These are phyloP conservation scores for Pelodiscus sinensis DNA, from an alignment of 2,113 vertebrate species.

Conservation along the genomic window DNA sequence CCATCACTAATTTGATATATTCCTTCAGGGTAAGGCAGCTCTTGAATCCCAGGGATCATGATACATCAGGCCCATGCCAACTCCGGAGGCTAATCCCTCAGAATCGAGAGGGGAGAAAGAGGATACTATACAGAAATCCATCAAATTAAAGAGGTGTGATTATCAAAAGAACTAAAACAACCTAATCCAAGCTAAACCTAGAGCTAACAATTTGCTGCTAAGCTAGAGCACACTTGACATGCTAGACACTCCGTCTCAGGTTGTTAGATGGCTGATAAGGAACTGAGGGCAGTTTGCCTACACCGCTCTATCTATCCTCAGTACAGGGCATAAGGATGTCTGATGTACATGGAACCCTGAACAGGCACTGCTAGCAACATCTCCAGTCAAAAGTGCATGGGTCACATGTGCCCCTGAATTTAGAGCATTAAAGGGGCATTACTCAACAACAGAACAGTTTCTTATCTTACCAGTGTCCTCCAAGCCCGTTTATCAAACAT, in stretches of 20 bases:
- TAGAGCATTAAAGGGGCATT: background rate
- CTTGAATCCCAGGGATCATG: background rate
- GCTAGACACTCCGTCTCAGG: background rate
- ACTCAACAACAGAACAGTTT: background rate
- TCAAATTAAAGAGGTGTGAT: background rate
- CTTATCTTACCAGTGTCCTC: background rate
- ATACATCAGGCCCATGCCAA: background rate
- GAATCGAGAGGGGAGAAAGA: background rate
- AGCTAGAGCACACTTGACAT: background rate
- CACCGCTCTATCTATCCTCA: background rate
- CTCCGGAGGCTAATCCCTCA: background rate
- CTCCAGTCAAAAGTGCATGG: background rate
- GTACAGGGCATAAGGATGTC: background rate
- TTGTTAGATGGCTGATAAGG: background rate
- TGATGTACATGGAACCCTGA: background rate
- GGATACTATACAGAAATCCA: background rate
- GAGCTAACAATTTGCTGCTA: background rate
- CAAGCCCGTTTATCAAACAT: background rate
- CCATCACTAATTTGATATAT: background rate
- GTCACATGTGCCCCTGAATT: background rate
- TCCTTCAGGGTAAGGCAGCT: background rate
- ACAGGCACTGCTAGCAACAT: background rate
- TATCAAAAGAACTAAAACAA: background rate
- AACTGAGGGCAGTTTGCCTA: background rate
- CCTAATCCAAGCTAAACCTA: background rate